Base-by-base conservation (phyloP, 2,888 invertebrate species). In the Rosalia funebris region DNA sequence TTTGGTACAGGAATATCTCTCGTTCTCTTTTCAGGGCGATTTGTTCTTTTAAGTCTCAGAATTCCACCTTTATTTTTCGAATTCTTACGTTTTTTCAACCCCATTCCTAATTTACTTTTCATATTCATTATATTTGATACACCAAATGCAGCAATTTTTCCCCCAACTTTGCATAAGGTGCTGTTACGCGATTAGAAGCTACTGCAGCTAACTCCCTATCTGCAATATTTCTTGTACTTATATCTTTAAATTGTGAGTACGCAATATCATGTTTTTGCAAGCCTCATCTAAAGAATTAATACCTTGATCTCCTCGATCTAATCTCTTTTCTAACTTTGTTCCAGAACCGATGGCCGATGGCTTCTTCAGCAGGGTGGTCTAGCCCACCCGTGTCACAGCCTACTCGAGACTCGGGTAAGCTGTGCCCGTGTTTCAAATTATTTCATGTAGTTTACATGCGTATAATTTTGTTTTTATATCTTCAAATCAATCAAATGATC, bases 201-300 rank as follows among this genome's bases (percentile, higher is more conserved):
- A 20, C 14, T 44, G 10, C 10, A 7, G 34, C 34, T n/a, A 34
- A 34, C 10, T 10, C 34, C 2, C 34, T 34, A n/a, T 34, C 34
- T 5, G 11, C 34, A n/a, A 34, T 11, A 11, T 34, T 34, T 34
- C 34, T 34, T n/a, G 34, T 10, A 34, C 34, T 5, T n/a, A n/a
- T 34, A 11, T 34, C 11, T n/a, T 34, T 34, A 34, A 34, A 10
- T 19, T 20, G 19, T 10, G 32, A 32, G 32, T 53, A 53, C 0
- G 53, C 53, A 10, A 53, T 53, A 20, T 41, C 53, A 25, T 53
- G 53, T n/a, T 41, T 12, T 25, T 17, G 10, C 53, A 53, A 20
- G 41, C 53, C 2, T 20, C 16, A 15, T 53, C 53, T 12, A 53
- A 41, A 11, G 53, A 41, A 16, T 53, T 53, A 17, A 53, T 37